Base-by-base conservation (phyloP, 2,113 vertebrate species). In the Apus apus region DNA sequence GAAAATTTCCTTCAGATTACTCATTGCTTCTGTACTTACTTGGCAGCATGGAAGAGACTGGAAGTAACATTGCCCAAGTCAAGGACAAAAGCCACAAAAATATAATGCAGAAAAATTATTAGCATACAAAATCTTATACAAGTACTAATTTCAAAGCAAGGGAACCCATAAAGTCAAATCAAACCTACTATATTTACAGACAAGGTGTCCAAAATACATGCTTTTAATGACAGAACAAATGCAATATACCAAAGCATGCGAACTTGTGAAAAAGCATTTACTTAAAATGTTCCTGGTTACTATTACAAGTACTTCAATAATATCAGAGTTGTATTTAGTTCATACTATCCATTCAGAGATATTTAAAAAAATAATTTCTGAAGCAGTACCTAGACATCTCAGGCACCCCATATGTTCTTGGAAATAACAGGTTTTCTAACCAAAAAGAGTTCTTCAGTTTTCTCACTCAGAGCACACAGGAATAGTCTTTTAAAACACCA, bases 1-100 rank as follows among this genome's bases (percentile, higher is more conserved):
- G 53, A 82, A 87, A 68, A 68, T 26, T 46, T 68, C 13, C 73
- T 61, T 76, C 61, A 60, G 38, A 87, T 83, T 90, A 88, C 43
- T 72, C 73, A 70, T 45, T 53, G 50, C 30, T 80, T 93, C 72
- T 87, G 90, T 94, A 99, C 99, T 99, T 98, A 99, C 99, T 99
- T 99, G 93, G 99, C 99, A 97, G 99, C 99, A 96, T 99, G 99
- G 94, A 99, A 99, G 90, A 99, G 98, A 86, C 99, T 99, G 97
- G 85, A 95, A 70, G 40, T 62, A 64, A 95, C 26, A 84, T 90
- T 89, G 65, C 62, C 62, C 90, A 95, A 97, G 98, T 98, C 98
- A 99, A 99, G 98, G 98, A 98, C 74, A 97, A 96, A 92, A 89
- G 54, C 29, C 74, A 87, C 22, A 82, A 26, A 81, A 87, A 90